Percentiles rank a stretch among this genome's conserved stretches.
phyloP scores from a whole-genome alignment of 2,797 vertebrate genomes.

The Sebastes vulpes region DNA sequence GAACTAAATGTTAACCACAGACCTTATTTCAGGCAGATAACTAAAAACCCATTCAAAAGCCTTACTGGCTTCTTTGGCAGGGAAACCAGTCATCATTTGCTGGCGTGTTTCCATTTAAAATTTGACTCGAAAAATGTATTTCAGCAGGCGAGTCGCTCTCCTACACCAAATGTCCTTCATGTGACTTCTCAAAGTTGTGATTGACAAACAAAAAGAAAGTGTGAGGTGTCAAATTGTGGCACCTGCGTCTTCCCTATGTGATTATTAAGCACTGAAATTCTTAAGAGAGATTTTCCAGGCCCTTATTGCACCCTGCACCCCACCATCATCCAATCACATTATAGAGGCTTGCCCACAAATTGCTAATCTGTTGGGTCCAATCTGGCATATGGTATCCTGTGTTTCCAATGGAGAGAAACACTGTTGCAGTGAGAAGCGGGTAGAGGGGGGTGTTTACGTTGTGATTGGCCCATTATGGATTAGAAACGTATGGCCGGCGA shows the following conservation, averaged over 20 bases:
- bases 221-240: neutral
- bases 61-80: neutral
- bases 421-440: conserved; percentile 8
- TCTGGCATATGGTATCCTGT: conserved; percentile 64
- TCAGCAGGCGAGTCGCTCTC: neutral
- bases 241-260: neutral
- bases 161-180: neutral
- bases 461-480: conserved; percentile 67
- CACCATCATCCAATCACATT: conserved; percentile 57
- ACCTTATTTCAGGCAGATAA: too few relatives aligned
- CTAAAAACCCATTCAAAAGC: accelerated
- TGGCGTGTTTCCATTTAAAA: neutral
- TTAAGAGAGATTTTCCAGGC: conserved; percentile 44
- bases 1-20: too few relatives aligned
- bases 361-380: conserved; percentile 70
- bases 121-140: neutral
- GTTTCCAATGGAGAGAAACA: conserved; percentile 29
- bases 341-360: conserved; percentile 42
- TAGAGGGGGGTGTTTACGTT: conserved; percentile 35
- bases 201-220: conserved; percentile 18
- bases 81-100: neutral
- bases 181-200: neutral
- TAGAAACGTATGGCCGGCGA: conserved; percentile 72
- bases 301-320: conserved; percentile 30
- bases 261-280: conserved; percentile 47